Conservation (phyloP, 2,113 vertebrate genomes). For the Nyctibius bracteatus region DNA sequence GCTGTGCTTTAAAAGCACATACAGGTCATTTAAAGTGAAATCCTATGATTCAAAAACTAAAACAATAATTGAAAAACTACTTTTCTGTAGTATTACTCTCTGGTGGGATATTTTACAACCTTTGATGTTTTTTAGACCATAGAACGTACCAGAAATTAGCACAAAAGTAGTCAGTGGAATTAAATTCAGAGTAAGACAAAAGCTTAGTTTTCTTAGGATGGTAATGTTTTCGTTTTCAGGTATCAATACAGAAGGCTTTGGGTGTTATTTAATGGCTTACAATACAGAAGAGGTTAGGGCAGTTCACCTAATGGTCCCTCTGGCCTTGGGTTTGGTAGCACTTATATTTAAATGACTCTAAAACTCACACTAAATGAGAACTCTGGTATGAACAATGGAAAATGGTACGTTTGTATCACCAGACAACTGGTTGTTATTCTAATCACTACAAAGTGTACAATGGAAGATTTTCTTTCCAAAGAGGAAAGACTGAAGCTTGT, state of each 20-base stretch:
- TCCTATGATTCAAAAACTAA: background rate
- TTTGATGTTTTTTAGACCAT: background rate
- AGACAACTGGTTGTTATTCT: conserved; percentile 8
- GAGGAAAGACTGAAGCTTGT: background rate
- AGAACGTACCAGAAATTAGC: background rate
- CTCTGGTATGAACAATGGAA: background rate
- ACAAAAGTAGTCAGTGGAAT: background rate
- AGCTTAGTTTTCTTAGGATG: background rate
- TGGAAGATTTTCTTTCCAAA: conserved; percentile 33
- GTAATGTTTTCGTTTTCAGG: background rate
- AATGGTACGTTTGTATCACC: background rate
- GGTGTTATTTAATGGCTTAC: background rate
- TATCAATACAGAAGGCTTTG: background rate
- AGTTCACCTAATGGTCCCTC: background rate
- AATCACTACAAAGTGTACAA: background rate
- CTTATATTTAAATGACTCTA: conserved; percentile 5
- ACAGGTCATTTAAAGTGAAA: background rate
- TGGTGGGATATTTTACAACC: background rate
- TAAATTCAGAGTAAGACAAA: background rate
- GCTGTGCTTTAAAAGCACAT: background rate
- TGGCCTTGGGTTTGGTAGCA: background rate
- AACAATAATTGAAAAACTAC: background rate
- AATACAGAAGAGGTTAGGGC: background rate
- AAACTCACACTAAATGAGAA: background rate
- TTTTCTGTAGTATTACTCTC: background rate